Base-by-base conservation (phyloP, 2,888 invertebrate species). In the Leptinotarsa juncta region DNA sequence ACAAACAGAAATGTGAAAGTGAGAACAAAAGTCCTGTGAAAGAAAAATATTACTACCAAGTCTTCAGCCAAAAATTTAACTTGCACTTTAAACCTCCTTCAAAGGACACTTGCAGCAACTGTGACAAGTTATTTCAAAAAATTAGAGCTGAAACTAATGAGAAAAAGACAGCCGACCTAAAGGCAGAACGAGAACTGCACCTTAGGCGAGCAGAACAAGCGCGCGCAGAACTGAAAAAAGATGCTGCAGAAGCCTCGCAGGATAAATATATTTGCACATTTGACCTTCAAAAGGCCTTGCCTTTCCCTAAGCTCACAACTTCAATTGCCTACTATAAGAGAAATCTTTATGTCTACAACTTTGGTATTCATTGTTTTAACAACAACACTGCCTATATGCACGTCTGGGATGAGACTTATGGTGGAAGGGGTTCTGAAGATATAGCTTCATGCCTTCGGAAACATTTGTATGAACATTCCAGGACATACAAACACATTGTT, bases 311-410 rank as follows among this genome's bases (percentile, higher is more conserved):
- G 20, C 15, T 66, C 5, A 57, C 72, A n/a, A 55, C 57, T 23
- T 66, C 65, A 55, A 62, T 72, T 20, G 67, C 72, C 14, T 67
- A 72, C 50, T 72, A 72, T 68, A 72, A 68, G 68, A 67, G 72
- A 72, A 68, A 72, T 68, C 32, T 72, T 18, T 69, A 73, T 55
- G 5, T 69, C 7, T 53, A 53, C 20, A 68, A 73, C 23, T 23
- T 60, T 7, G 60, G 60, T 15, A 60, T 60, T 15, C 60, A 60
- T 23, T 60, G 23, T 10, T 60, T 60, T 5, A 60, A 60, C 16
- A 60, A 60, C 3, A 23, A 60, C 12, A 60, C 42, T 16, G 26
- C 32, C 26, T 69, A 57, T 42, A 71, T 71, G 71, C 10, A 65
- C 26, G 14, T 65, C 16, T 71, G 53, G 26, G 65, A 71, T 53